These are phyloP conservation scores for Chitala chitala DNA, from an alignment of 2,113 vertebrate genomes.

Conservation along the genomic window DNA sequence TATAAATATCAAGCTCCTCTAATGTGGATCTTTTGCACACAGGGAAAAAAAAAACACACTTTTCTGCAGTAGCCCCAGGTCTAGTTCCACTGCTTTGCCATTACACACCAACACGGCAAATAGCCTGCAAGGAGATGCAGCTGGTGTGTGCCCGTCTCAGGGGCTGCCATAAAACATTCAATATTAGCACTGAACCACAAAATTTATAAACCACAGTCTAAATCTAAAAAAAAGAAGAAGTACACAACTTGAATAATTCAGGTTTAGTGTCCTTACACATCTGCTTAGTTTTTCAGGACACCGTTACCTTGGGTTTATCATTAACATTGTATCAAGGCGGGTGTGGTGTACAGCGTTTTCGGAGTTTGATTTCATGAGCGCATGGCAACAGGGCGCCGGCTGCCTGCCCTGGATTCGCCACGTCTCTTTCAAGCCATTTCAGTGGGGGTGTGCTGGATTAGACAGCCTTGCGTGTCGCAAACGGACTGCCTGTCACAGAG, in stretches of 20 bases:
- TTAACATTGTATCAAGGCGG: background rate
- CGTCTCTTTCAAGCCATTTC: conserved; percentile 9
- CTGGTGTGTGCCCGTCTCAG: background rate
- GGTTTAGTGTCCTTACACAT: background rate
- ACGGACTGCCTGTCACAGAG: background rate
- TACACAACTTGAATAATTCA: background rate
- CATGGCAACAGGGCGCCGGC: background rate
- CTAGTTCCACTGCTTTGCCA: background rate
- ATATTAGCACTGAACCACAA: no score
- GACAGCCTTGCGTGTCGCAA: background rate
- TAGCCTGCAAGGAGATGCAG: background rate
- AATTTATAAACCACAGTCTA: background rate
- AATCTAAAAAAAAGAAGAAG: conserved; percentile 2
- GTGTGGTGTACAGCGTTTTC: background rate
- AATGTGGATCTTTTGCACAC: background rate
- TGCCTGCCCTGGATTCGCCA: background rate
- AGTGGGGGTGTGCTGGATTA: background rate
- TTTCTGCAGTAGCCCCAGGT: background rate
- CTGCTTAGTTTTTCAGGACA: background rate
- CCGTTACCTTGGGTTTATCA: background rate
- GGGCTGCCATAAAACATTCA: no score
- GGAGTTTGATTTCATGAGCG: background rate
- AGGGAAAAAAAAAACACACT: background rate
- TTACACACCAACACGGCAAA: background rate
- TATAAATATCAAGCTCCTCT: background rate